Evolutionary conservation across 1,140 invertebrate species (phyloP).

Genomic region (Calliphora vicina): DNA sequence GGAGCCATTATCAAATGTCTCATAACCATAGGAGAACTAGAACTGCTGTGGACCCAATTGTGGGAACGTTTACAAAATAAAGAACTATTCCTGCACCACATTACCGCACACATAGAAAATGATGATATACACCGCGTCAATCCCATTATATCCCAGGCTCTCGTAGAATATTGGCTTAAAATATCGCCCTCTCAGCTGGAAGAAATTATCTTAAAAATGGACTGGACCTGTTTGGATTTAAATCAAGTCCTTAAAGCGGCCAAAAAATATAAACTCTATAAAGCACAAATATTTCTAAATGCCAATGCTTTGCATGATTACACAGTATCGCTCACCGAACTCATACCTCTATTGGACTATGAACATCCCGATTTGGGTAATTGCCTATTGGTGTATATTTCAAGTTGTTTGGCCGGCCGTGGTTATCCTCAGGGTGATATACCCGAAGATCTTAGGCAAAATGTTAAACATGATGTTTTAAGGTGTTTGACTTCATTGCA

Average conservation of each 20-base stretch:
- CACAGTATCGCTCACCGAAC: constrained; percentile 82
- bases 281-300: constrained; percentile 89
- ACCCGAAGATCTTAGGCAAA: constrained; percentile 72
- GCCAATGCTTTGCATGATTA: constrained; percentile 87
- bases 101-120: constrained; percentile 65
- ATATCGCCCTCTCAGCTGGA: constrained; percentile 72
- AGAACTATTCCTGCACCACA: constrained; percentile 61
- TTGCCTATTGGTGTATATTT: constrained; percentile 90
- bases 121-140: constrained; percentile 65
- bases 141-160: constrained; percentile 73
- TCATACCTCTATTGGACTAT: constrained; percentile 66
- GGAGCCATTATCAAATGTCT: constrained; percentile 57
- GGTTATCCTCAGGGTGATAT: constrained; percentile 89
- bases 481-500: constrained; percentile 72
- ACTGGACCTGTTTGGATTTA: constrained; percentile 86
- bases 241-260: constrained; percentile 87
- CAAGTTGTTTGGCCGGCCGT: constrained; percentile 91
- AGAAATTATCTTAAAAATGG: constrained; percentile 80
- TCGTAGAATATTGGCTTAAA: constrained; percentile 70
- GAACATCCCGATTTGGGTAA: constrained; percentile 76
- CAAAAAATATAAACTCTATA: constrained; percentile 79
- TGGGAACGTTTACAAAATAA: constrained; percentile 61
- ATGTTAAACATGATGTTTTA: constrained; percentile 80
- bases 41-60: constrained; percentile 64
- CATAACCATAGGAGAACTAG: constrained; percentile 56